A percentile compares a stretch with the other conserved stretches of the same genome.
phyloP scores from a whole-genome alignment of 2,888 invertebrate species.

The Drosophila formosana region DNA sequence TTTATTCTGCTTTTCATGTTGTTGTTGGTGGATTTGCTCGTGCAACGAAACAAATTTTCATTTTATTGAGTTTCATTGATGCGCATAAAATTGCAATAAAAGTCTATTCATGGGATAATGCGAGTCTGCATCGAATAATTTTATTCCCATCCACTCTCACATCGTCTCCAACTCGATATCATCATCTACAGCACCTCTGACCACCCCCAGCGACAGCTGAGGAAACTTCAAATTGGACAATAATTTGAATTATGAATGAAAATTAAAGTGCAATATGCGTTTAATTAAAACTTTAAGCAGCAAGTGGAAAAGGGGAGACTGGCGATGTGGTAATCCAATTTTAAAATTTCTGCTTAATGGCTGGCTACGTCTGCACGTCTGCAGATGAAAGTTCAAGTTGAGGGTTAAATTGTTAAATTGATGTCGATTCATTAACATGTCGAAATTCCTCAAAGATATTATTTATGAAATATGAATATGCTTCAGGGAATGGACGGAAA shows the following conservation, averaged over 20 bases:
- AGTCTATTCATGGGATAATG: slow-evolving; percentile 71
- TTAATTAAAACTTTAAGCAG: slow-evolving; percentile 75
- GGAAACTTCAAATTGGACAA: slow-evolving; percentile 22
- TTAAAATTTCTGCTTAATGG: slow-evolving; percentile 27
- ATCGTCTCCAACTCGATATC: neutral
- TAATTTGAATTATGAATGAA: slow-evolving; percentile 74
- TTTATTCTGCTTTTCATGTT: slow-evolving; percentile 19
- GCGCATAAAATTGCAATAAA: slow-evolving; percentile 82
- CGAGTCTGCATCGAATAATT: slow-evolving; percentile 44
- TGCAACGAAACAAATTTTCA: slow-evolving; percentile 39
- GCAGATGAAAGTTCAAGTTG: slow-evolving; percentile 39
- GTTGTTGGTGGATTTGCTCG: slow-evolving; percentile 28
- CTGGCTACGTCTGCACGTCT: neutral
- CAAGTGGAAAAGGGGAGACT: neutral
- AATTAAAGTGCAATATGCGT: slow-evolving; percentile 76
- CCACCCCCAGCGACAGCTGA: neutral
- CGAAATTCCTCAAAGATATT: slow-evolving; percentile 27
- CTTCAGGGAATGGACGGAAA: neutral
- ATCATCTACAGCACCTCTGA: neutral
- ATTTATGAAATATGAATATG: slow-evolving; percentile 36
- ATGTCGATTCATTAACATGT: slow-evolving; percentile 27
- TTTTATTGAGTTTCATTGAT: slow-evolving; percentile 80
- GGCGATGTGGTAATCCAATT: slow-evolving; percentile 25
- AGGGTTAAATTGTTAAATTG: slow-evolving; percentile 49
- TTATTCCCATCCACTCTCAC: neutral